These are phyloP conservation scores for Sebastes itinus DNA, from an alignment of 2,797 vertebrate genomes.

Conservation along the genomic window DNA sequence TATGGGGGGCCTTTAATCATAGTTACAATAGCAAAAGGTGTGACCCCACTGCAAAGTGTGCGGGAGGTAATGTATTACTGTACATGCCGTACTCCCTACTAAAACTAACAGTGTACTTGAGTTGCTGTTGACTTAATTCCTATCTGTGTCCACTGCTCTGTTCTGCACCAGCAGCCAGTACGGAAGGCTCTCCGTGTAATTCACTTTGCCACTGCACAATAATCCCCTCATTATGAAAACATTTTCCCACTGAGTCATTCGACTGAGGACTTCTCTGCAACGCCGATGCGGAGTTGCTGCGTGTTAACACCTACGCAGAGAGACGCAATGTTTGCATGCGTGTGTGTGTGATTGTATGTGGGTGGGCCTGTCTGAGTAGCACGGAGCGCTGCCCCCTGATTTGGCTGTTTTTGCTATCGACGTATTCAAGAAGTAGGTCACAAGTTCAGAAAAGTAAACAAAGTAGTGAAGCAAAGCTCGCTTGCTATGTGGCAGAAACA, in stretches of 20 bases:
- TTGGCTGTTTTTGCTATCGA: neutral
- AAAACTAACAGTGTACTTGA: slow-evolving; percentile 17
- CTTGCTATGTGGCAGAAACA: neutral
- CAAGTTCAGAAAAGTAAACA: neutral
- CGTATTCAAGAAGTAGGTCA: neutral
- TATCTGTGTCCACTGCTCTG: slow-evolving; percentile 43
- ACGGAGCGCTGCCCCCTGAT: neutral
- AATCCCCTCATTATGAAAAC: slow-evolving; percentile 69
- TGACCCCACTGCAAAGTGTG: neutral
- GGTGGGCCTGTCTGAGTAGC: neutral
- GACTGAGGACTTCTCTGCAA: slow-evolving; percentile 38
- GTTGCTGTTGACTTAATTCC: slow-evolving; percentile 23
- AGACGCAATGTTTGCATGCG: neutral
- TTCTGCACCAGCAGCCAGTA: slow-evolving; percentile 40
- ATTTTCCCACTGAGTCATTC: slow-evolving; percentile 64
- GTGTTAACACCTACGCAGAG: slow-evolving; percentile 41
- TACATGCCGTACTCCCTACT: neutral
- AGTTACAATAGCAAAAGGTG: neutral
- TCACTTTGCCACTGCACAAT: slow-evolving; percentile 66
- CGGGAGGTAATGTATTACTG: neutral
- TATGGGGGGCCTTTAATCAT: neutral
- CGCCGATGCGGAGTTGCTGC: slow-evolving; percentile 12
- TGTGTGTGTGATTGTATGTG: neutral
- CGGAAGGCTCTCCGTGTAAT: slow-evolving; percentile 58
- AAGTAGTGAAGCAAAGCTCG: neutral